A percentile compares a stretch with the other conserved stretches of the same genome.
phyloP scores from a whole-genome alignment of 2,888 invertebrate species.

The Theretra japonica region DNA sequence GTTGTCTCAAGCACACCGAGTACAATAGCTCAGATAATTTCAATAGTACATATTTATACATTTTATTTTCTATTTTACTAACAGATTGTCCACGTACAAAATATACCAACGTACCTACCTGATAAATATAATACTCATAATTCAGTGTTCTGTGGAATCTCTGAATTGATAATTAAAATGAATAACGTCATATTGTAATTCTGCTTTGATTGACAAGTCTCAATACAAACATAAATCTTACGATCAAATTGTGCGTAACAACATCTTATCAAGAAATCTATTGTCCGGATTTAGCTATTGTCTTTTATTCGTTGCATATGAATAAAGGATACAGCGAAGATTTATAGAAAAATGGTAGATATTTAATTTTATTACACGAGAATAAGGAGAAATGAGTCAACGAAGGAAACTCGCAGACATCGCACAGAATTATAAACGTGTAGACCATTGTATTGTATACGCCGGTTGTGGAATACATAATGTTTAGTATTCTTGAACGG shows the following conservation, averaged over 20 bases:
- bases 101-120: no score
- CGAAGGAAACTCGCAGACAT: slow-evolving; percentile 60
- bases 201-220: no score
- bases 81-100: no score
- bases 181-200: no score
- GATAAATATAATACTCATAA: no score
- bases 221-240: no score
- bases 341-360: slow-evolving; percentile 28
- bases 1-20: no score
- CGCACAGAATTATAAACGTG: slow-evolving; percentile 60
- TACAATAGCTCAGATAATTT: no score
- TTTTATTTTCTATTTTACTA: no score
- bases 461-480: slow-evolving; percentile 55
- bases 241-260: background rate
- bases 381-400: slow-evolving; percentile 52
- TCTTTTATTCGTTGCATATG: slow-evolving; percentile 31
- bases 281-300: background rate
- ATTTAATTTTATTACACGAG: slow-evolving; percentile 30
- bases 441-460: slow-evolving; percentile 60
- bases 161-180: no score
- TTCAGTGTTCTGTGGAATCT: no score
- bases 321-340: slow-evolving; percentile 28
- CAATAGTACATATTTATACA: no score
- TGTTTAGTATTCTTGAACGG: slow-evolving; percentile 46
- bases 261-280: slow-evolving; percentile 11